phyloP scores from a whole-genome alignment of 2,797 vertebrate species.

The Varecia variegata region DNA sequence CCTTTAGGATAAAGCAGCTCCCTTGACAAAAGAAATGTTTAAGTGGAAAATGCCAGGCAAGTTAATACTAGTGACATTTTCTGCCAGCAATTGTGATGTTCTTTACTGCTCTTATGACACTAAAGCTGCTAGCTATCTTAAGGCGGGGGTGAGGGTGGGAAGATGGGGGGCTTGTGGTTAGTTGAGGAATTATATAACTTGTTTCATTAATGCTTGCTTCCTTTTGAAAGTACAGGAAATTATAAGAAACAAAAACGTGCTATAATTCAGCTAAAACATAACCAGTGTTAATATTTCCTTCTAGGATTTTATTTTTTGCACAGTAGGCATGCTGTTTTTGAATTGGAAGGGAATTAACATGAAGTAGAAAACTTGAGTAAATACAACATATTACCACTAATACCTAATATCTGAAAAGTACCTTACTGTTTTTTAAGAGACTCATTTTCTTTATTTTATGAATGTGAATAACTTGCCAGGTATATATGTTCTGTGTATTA shows the following conservation, averaged over 20 bases:
- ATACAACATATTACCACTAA: not conserved
- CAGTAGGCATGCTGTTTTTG: not conserved
- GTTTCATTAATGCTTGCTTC: not conserved
- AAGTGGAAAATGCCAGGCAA: not conserved
- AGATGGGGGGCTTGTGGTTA: not conserved
- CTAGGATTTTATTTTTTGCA: not conserved
- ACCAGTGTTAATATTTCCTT: not conserved
- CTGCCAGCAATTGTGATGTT: not conserved
- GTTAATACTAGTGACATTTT: not conserved
- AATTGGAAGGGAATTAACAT: not conserved
- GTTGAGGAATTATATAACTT: not conserved
- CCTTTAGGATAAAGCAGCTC: not conserved
- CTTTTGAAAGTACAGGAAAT: not conserved
- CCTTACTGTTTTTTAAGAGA: not conserved
- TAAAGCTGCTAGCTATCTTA: not conserved
- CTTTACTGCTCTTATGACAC: not conserved
- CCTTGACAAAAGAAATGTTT: not conserved
- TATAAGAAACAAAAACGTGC: not conserved
- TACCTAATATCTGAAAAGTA: not conserved
- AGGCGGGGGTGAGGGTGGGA: not conserved
- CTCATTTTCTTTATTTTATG: not conserved
- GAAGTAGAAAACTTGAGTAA: conserved; percentile 1
- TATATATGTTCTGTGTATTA: not conserved
- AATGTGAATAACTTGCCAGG: not conserved
- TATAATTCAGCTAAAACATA: not conserved